These are phyloP conservation scores for Polypterus senegalus DNA, from an alignment of 2,113 vertebrate species.

Conservation along the genomic window DNA sequence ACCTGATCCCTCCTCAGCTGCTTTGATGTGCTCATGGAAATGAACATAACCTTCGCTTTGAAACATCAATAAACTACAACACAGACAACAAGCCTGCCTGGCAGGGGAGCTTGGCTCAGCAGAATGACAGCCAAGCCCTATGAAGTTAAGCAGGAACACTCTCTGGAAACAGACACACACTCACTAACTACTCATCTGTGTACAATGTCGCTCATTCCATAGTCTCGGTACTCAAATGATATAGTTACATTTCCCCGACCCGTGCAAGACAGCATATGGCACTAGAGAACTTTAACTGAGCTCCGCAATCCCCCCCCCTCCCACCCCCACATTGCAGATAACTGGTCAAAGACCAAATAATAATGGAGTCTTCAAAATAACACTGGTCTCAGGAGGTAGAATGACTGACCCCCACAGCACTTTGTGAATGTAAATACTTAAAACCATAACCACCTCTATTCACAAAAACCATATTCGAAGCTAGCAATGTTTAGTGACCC, in stretches of 20 bases:
- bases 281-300: conserved; percentile 58
- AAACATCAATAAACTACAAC: conserved; percentile 56
- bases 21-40: conserved; percentile 56
- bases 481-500: no score
- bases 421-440: neutral
- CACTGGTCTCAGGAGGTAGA: neutral
- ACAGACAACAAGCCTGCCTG: conserved; percentile 27
- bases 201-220: no score
- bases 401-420: neutral
- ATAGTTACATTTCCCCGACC: conserved; percentile 10
- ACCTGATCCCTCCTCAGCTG: conserved; percentile 52
- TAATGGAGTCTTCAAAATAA: conserved; percentile 47
- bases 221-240: no score
- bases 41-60: conserved; percentile 46
- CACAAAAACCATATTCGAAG: no score
- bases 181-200: neutral
- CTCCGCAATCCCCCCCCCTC: conserved; percentile 45
- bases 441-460: neutral
- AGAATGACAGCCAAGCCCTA: conserved; percentile 30
- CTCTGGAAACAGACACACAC: conserved; percentile 29
- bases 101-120: conserved; percentile 20
- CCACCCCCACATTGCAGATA: conserved; percentile 25
- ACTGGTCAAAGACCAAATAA: conserved; percentile 39
- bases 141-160: conserved; percentile 28
- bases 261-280: conserved; percentile 63